Conservation (phyloP, 2,888 invertebrate species). For the Eristalis arbustorum region DNA sequence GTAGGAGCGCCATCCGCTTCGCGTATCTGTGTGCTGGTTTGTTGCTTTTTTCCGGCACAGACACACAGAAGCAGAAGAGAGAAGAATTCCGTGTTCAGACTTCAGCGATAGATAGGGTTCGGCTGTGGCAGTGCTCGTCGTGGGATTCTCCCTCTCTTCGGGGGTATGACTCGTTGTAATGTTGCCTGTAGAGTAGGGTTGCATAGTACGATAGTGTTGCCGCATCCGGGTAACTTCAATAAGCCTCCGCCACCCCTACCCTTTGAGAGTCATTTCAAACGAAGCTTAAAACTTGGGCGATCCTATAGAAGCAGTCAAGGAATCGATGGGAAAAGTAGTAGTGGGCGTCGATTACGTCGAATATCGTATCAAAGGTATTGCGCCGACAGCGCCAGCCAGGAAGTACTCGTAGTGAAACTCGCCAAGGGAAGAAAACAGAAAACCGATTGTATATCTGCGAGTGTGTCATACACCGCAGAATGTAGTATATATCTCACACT, state of each 20-base stretch:
- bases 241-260: not conserved
- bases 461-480: conserved; percentile 28
- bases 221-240: not conserved
- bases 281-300: not conserved
- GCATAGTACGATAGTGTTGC: conserved; percentile 34
- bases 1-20: conserved; percentile 53
- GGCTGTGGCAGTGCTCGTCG: not conserved
- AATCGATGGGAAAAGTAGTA: too few relatives aligned
- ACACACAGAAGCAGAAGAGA: not conserved
- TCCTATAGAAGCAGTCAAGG: too few relatives aligned
- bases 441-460: conserved; percentile 35
- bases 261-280: not conserved
- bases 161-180: not conserved
- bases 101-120: conserved; percentile 6
- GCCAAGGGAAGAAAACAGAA: not conserved
- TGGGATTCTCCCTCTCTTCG: conserved; percentile 1
- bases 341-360: not conserved
- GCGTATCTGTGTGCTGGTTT: conserved; percentile 3
- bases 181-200: not conserved
- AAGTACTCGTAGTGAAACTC: conserved; percentile 53
- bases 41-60: not conserved
- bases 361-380: not conserved
- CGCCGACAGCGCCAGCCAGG: conserved; percentile 26
- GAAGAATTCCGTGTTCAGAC: not conserved
- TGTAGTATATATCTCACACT: conserved; percentile 42